These are phyloP conservation scores for Cyclophora punctaria DNA, from an alignment of 2,888 invertebrate genomes.

Conservation along the genomic window DNA sequence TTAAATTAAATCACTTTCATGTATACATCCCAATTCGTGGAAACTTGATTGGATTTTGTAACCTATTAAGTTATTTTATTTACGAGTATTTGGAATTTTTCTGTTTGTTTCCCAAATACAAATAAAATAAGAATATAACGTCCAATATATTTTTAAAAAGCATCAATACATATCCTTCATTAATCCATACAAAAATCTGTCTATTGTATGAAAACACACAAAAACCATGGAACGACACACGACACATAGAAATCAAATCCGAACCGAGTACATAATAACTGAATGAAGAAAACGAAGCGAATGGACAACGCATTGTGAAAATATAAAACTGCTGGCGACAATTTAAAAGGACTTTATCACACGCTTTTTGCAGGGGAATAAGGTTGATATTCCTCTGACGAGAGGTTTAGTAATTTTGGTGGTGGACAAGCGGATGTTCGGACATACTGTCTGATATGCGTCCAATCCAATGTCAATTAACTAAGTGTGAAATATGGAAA, in stretches of 20 bases:
- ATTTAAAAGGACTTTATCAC: slow-evolving; percentile 4
- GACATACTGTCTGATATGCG: slow-evolving; percentile 23
- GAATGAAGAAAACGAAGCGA: slow-evolving; percentile 23
- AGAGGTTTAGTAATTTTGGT: slow-evolving; percentile 21
- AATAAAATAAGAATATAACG: too few relatives aligned
- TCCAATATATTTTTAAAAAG: too few relatives aligned
- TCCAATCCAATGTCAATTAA: slow-evolving; percentile 44
- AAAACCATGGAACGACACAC: slow-evolving; percentile 10
- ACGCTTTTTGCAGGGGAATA: neutral
- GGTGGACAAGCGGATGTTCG: slow-evolving; percentile 29
- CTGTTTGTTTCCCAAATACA: too few relatives aligned
- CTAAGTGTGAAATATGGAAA: slow-evolving; percentile 55
- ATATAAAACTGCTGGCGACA: slow-evolving; percentile 32
- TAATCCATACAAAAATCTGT: too few relatives aligned
- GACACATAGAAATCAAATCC: slow-evolving; percentile 27
- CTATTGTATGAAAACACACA: too few relatives aligned
- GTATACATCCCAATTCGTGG: too few relatives aligned
- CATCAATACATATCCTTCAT: too few relatives aligned
- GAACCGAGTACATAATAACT: slow-evolving; percentile 16
- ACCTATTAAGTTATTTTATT: too few relatives aligned
- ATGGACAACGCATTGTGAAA: slow-evolving; percentile 26
- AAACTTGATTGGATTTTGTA: too few relatives aligned
- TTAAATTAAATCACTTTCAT: too few relatives aligned
- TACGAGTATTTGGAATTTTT: too few relatives aligned
- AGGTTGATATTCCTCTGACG: slow-evolving; percentile 4